A percentile compares a stretch with the other conserved stretches of the same genome.
These are phyloP conservation scores for Sarcophaga variegata DNA, from an alignment of 2,888 invertebrate genomes.

Conservation along the genomic window DNA sequence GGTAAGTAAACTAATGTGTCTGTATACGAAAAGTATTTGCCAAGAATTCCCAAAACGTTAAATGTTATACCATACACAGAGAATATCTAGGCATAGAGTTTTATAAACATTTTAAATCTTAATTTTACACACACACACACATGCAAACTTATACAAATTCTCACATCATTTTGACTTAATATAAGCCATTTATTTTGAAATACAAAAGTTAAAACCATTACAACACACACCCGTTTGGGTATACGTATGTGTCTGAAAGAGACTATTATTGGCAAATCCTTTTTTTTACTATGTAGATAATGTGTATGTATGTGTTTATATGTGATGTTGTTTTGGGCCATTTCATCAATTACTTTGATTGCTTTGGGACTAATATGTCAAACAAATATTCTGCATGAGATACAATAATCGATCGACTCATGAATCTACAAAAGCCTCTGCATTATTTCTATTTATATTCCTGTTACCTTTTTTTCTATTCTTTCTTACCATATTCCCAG, in stretches of 20 bases:
- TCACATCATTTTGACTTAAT: slow-evolving; percentile 16
- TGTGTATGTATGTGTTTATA: background rate
- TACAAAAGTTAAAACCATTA: background rate
- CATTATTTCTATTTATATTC: background rate
- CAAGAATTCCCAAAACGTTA: slow-evolving; percentile 34
- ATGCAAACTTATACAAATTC: slow-evolving; percentile 9
- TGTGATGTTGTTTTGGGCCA: slow-evolving; percentile 16
- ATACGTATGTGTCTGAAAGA: background rate
- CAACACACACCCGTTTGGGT: background rate
- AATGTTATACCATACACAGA: background rate
- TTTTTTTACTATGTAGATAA: background rate
- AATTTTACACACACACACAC: slow-evolving; percentile 4
- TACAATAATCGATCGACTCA: background rate
- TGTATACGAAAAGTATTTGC: slow-evolving; percentile 13
- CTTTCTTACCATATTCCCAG: background rate
- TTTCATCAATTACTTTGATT: slow-evolving; percentile 69
- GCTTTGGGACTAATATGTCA: slow-evolving; percentile 68
- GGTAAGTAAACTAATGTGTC: background rate
- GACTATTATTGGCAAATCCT: slow-evolving; percentile 24
- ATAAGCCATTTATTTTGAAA: background rate
- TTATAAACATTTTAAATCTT: slow-evolving; percentile 29
- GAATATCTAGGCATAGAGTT: slow-evolving; percentile 13
- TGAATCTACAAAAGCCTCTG: background rate
- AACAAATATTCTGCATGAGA: slow-evolving; percentile 56
- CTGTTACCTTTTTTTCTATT: background rate